Conservation (phyloP, 2,888 invertebrate species). For the Euzophera pinguis region DNA sequence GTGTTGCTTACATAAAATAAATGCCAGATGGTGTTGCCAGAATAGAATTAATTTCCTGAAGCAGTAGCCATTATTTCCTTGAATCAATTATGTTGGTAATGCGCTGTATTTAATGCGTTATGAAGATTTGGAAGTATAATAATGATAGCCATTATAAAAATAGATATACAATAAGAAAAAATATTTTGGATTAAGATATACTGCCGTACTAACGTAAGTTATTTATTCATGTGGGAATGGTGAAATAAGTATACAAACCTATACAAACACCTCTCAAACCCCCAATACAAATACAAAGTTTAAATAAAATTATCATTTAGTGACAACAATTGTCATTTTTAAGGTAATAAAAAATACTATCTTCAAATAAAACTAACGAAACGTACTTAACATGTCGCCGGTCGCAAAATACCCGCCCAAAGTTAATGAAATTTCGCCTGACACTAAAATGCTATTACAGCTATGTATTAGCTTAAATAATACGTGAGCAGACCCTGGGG, state of each 20-base stretch:
- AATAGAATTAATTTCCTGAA: constrained; percentile 11
- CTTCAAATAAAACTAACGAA: not conserved
- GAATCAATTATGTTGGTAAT: constrained; percentile 9
- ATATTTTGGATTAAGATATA: too few species aligned
- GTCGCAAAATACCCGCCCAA: not conserved
- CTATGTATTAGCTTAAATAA: constrained; percentile 8
- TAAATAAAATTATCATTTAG: too few species aligned
- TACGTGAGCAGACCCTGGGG: not conserved
- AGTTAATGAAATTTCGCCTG: constrained; percentile 12
- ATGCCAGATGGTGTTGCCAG: constrained; percentile 8
- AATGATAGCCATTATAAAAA: too few species aligned
- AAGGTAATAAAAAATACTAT: too few species aligned
- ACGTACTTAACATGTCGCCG: not conserved
- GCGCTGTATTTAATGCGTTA: not conserved
- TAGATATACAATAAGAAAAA: too few species aligned
- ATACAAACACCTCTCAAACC: too few species aligned
- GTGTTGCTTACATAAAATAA: constrained; percentile 8
- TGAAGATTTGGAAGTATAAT: constrained; percentile 1
- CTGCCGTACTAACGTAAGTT: too few species aligned
- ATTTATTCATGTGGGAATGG: too few species aligned
- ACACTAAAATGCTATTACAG: constrained; percentile 7
- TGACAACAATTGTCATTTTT: too few species aligned
- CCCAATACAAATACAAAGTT: too few species aligned
- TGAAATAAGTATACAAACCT: too few species aligned
- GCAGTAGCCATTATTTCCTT: constrained; percentile 9